phyloP scores from a whole-genome alignment of 92 coral and sea anemone species.

The Anthopleura xanthogrammica region DNA sequence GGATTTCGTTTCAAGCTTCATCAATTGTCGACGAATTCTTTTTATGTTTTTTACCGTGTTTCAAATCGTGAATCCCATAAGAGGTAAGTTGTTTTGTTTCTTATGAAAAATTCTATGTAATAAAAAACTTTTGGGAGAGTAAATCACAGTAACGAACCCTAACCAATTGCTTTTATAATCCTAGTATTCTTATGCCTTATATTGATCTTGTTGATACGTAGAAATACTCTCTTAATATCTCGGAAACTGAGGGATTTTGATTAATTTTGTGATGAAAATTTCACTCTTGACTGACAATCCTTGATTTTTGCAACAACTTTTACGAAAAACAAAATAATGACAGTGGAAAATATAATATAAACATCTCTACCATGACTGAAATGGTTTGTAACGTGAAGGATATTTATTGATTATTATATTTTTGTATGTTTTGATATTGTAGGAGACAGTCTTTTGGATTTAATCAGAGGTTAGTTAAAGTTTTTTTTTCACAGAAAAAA shows the following conservation, averaged over 20 bases:
- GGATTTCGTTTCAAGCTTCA: background rate
- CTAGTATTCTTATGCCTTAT: background rate
- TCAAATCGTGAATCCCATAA: conserved; percentile 7
- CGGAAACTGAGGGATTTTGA: background rate
- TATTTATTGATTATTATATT: background rate
- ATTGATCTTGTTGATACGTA: background rate
- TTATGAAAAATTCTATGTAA: background rate
- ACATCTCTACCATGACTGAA: background rate
- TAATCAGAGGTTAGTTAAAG: conserved; percentile 55
- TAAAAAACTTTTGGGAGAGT: background rate
- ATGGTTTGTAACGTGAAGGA: background rate
- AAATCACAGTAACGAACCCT: background rate
- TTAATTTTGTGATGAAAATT: background rate
- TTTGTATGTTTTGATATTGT: background rate
- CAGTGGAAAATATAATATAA: background rate
- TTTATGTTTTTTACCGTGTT: conserved; percentile 19
- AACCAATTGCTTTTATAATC: background rate
- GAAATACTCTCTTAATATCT: background rate
- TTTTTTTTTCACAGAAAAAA: background rate
- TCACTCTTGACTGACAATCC: conserved; percentile 2
- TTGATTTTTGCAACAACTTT: background rate
- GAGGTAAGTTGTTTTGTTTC: conserved; percentile 12
- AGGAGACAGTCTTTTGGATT: conserved; percentile 61
- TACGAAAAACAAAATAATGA: background rate
- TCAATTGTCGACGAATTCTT: conserved; percentile 17